Evolutionary conservation across 2,888 invertebrate genomes (phyloP).

Genomic region (Autographa gamma): DNA sequence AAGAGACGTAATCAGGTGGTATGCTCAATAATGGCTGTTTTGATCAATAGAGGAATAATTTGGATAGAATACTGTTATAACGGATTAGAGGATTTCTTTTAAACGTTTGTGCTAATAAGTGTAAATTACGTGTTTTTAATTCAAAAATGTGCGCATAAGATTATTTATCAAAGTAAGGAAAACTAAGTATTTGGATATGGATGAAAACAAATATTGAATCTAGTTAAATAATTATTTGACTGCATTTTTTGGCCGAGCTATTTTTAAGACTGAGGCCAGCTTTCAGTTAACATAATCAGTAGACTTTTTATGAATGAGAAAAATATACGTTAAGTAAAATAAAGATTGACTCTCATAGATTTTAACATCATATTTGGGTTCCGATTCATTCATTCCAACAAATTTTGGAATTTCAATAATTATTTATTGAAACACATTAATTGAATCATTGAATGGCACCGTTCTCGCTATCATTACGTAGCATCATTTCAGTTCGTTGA

Average conservation of each 20-base stretch:
- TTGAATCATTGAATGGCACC: too few relatives aligned
- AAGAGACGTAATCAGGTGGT: constrained; percentile 45
- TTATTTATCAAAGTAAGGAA: not conserved
- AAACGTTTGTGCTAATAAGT: not conserved
- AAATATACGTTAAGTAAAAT: too few relatives aligned
- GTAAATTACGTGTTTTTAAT: not conserved
- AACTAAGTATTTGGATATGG: not conserved
- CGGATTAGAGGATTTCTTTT: not conserved
- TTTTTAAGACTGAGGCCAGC: too few relatives aligned
- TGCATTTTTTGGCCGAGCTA: not conserved
- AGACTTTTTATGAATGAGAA: too few relatives aligned
- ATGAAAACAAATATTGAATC: constrained; percentile 5
- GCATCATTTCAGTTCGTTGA: constrained; percentile 61
- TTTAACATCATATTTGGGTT: too few relatives aligned
- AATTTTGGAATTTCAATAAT: too few relatives aligned
- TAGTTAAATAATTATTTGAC: constrained; percentile 2
- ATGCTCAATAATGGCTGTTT: constrained; percentile 44
- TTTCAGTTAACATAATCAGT: too few relatives aligned
- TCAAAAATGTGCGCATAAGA: not conserved
- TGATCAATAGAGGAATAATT: constrained; percentile 42
- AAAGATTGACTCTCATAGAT: too few relatives aligned
- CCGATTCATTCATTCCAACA: too few relatives aligned
- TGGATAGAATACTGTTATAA: constrained; percentile 28
- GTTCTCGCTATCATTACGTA: constrained; percentile 33
- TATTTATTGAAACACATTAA: too few relatives aligned